Evolutionary conservation across 1,140 invertebrate genomes (phyloP).

Genomic region (Heliconius himera): DNA sequence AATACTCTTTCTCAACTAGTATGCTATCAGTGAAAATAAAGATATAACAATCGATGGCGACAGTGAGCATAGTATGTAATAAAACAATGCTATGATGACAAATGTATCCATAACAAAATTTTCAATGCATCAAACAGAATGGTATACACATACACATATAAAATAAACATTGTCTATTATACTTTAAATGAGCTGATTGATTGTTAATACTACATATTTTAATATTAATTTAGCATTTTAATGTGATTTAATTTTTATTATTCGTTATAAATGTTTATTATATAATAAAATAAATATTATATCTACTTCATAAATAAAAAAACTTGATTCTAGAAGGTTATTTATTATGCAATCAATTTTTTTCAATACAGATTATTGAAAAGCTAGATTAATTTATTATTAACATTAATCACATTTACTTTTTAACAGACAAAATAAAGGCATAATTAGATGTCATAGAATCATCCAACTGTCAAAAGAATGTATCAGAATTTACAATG

Average conservation of each 20-base stretch:
- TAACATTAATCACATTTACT: neutral
- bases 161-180: constrained; percentile 1
- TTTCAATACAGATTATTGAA: neutral
- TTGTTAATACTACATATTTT: neutral
- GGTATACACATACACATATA: neutral
- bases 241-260: neutral
- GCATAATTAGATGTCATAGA: too few species aligned
- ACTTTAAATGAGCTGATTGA: neutral
- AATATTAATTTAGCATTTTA: neutral
- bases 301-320: neutral
- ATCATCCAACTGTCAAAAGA: too few species aligned
- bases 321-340: neutral
- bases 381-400: neutral
- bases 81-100: constrained; percentile 2
- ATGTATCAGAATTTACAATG: too few species aligned
- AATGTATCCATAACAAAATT: constrained; percentile 9
- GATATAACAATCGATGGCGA: neutral
- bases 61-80: neutral
- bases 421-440: too few species aligned
- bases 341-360: neutral
- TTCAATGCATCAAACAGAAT: neutral
- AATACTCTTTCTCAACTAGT: neutral
- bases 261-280: neutral
- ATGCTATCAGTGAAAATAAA: neutral
- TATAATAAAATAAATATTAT: neutral